Conservation (phyloP, 2,888 invertebrate species). For the Ernsta delagoae region DNA sequence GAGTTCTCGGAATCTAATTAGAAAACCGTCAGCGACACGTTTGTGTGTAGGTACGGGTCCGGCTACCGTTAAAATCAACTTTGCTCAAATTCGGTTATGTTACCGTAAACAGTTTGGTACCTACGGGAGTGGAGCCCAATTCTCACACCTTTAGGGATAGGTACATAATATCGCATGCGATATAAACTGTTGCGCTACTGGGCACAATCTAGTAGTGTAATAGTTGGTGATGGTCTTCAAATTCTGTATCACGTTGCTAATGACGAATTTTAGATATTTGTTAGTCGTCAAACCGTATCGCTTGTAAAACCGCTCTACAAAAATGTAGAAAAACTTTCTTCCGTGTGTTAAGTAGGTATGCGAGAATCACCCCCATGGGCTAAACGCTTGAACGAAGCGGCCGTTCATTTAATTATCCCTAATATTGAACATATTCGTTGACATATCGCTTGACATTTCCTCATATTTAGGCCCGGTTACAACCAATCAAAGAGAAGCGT, state of each 20-base stretch:
- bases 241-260: no score
- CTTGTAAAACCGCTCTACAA: no score
- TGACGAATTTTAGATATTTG: no score
- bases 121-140: neutral
- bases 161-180: neutral
- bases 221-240: no score
- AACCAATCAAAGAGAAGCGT: no score
- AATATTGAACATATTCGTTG: conserved; percentile 14
- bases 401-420: conserved; percentile 25
- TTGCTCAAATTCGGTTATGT: conserved; percentile 32
- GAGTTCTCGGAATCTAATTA: conserved; percentile 29
- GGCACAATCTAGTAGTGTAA: no score
- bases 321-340: no score
- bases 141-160: neutral
- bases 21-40: conserved; percentile 28
- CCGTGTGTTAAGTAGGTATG: neutral
- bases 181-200: neutral
- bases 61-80: conserved; percentile 34
- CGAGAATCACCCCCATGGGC: neutral
- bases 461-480: no score
- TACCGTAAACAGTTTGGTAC: conserved; percentile 24
- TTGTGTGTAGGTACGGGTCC: conserved; percentile 16
- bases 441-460: conserved; percentile 13
- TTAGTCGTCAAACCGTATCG: no score
- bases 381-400: conserved; percentile 20